Conservation (phyloP, 2,888 invertebrate genomes). For the Craniophora ligustri region DNA sequence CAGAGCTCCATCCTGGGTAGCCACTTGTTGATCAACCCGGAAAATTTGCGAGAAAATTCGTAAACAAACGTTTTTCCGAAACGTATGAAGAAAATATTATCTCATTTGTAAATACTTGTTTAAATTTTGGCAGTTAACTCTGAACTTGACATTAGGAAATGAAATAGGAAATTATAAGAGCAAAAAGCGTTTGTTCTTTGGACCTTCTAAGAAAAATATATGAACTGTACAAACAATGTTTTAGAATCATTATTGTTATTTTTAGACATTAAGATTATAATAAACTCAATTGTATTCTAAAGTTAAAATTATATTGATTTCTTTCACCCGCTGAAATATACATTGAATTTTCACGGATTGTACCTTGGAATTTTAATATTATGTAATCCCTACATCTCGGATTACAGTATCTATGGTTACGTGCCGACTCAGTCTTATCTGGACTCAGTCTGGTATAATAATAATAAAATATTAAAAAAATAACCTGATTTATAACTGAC, state of each 20-base stretch:
- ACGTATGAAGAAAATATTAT: conserved; percentile 10
- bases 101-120: neutral
- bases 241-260: neutral
- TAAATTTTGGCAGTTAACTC: conserved; percentile 14
- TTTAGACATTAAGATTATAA: neutral
- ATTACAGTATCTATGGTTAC: too few relatives aligned
- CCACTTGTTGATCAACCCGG: conserved; percentile 66
- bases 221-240: neutral
- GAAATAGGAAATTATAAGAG: conserved; percentile 22
- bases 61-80: conserved; percentile 39
- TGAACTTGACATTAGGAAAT: conserved; percentile 37
- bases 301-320: too few relatives aligned
- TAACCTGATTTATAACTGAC: too few relatives aligned
- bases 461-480: too few relatives aligned
- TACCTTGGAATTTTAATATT: too few relatives aligned
- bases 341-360: too few relatives aligned
- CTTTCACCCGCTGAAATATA: too few relatives aligned
- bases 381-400: too few relatives aligned
- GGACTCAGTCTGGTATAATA: too few relatives aligned
- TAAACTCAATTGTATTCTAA: too few relatives aligned
- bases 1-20: conserved; percentile 48
- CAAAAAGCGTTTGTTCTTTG: conserved; percentile 3
- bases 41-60: conserved; percentile 52
- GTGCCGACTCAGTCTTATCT: too few relatives aligned
- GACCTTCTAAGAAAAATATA: neutral